Evolutionary conservation across 2,797 vertebrate genomes (phyloP), one percentile per base, ranked within the genome.

Genomic region (Steatocranus sp.): DNA sequence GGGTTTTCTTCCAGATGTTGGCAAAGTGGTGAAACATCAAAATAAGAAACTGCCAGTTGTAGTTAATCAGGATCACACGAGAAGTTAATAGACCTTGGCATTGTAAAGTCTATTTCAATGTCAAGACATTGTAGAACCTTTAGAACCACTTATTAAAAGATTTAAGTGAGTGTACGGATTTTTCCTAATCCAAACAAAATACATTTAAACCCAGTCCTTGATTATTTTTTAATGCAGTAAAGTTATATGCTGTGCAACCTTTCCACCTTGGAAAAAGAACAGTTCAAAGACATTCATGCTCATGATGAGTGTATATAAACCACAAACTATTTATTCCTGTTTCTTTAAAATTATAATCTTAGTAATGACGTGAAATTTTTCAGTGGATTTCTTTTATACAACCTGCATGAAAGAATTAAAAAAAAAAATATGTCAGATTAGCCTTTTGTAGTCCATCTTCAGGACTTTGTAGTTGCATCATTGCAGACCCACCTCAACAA

Each of bases 301-400:
- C 30, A 2, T 1, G 56, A 34, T 61, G 32, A 61, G 30, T 34
- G 56, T 8, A 8, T 56, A 17, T 2, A 58, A 58, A 36, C 18
- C 10, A 61, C 10, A 0, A 20, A 38, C 18, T 36, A 36, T 5
- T 1, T 8, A 63, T 63, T 36, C 11, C 18, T 20, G 7, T 63
- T 20, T 38, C 32, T 63, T 63, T 63, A 12, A 1, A 63, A 38
- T 8, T 38, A 23, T 8, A 63, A 14, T 0, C 32, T 36, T 2
- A 0, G 32, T 14, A 1, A 36, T 38, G 11, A 36, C 0, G 11
- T 38, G 58, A 38, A 34, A 34, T 0, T 12, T 8, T 34, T 61
- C 30, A 11, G 6, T 61, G 30, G 17, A 3, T 34, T 1, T 20
- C 7, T 36, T 63, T 63, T 8, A 63, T 36, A 58, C 15, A 3